Evolutionary conservation across 2,797 vertebrate genomes (phyloP).

Genomic region (Artibeus jamaicensis): DNA sequence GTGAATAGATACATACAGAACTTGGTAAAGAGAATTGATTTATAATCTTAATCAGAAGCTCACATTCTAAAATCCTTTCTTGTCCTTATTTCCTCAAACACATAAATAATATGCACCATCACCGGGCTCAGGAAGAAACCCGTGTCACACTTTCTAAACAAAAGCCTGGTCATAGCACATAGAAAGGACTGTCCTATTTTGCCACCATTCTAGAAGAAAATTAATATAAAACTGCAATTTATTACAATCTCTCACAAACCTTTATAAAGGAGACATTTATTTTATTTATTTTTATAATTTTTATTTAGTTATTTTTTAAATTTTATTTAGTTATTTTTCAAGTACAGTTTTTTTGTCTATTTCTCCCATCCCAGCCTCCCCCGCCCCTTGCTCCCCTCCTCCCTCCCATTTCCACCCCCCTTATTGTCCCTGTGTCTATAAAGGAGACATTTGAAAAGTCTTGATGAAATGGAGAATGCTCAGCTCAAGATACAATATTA

Average conservation of each 20-base stretch:
- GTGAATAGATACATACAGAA: background rate
- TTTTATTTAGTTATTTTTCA: too few species aligned
- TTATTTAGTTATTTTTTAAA: too few species aligned
- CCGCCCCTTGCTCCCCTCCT: too few species aligned
- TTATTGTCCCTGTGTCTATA: too few species aligned
- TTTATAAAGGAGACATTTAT: background rate
- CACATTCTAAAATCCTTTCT: background rate
- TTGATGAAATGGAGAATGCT: background rate
- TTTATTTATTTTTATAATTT: too few species aligned
- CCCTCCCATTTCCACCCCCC: too few species aligned
- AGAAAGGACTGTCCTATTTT: background rate
- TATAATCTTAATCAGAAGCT: background rate
- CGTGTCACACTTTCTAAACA: background rate
- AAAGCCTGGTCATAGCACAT: background rate
- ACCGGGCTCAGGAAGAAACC: background rate
- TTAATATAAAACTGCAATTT: background rate
- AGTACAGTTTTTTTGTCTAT: too few species aligned
- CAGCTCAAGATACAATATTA: background rate
- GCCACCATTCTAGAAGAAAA: background rate
- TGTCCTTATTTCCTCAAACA: background rate
- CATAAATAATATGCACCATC: background rate
- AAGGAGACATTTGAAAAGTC: too few species aligned
- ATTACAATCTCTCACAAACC: background rate
- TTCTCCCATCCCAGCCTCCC: too few species aligned
- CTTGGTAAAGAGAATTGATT: background rate